Evolutionary conservation across 1,140 invertebrate species (phyloP), one percentile per base, ranked within the genome.

Genomic region (Drosophila bipectinata): DNA sequence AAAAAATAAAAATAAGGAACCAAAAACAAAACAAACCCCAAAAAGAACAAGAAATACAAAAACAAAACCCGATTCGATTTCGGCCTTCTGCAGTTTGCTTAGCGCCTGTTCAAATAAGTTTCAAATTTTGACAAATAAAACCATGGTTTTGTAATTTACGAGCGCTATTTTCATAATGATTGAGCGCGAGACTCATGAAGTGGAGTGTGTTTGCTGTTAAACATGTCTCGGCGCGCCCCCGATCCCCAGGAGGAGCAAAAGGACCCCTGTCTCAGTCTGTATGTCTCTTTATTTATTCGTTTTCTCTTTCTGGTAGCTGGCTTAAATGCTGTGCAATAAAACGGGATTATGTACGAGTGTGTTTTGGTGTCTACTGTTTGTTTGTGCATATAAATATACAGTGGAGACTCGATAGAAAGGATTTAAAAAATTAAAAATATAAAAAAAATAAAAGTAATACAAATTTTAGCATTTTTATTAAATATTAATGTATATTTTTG

Each of bases 111-210:
- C 78, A 91, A 91, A 91, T 91, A 91, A 90, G 90, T 91, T 91
- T 91, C 90, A 91, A 90, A 91, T 91, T 91, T 91, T 91, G 90
- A 91, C 90, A 91, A 91, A 91, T 76, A 91, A 91, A 91, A 91
- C 84, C 90, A 87, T 91, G 82, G 73, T 87, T 84, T 82, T 80
- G 79, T 91, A 77, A 90, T 91, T 91, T 90, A 91, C 90, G 85
- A 90, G 75, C 77, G 60, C 64, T 47, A 54, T 78, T 72, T 79
- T 74, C 77, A 85, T 85, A 64, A 78, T 71, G 81, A 80, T 85
- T 85, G 81, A 80, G 81, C 59, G 62, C 37, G 39, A 64, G 51
- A 68, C 49, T 18, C 18, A 18, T 83, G 53, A 51, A 78, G 76
- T 21, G 21, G 21, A 21, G 21, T 21, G 21, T 74, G 32, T 34